Evolutionary conservation across 1,140 invertebrate genomes (phyloP), one percentile per base, ranked within the genome.

Genomic region (Latrodectus geometricus): DNA sequence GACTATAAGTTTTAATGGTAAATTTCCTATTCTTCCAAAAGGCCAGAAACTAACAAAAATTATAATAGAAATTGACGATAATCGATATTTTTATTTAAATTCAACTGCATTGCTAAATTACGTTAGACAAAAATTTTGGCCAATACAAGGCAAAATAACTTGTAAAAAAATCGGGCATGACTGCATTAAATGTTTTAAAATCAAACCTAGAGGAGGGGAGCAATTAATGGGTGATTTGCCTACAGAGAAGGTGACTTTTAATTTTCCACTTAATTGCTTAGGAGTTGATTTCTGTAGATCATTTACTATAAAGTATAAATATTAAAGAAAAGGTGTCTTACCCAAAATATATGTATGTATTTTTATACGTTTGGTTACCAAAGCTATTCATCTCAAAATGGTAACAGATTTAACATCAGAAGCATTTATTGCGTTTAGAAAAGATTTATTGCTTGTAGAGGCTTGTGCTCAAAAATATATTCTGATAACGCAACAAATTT

Each of bases 211-310:
- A 15, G 11, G 9, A 20, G 9, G 21, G 3, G n/a, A 74, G 35
- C 80, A 75, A 65, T 52, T 61, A 68, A 84, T 69, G n/a, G n/a
- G n/a, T n/a, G n/a, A n/a, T n/a, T n/a, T n/a, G n/a, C n/a, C n/a
- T n/a, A n/a, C n/a, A n/a, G n/a, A n/a, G n/a, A n/a, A n/a, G n/a
- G n/a, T n/a, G n/a, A n/a, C n/a, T n/a, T n/a, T n/a, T n/a, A n/a
- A n/a, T n/a, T n/a, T n/a, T n/a, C n/a, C n/a, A n/a, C n/a, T n/a
- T n/a, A n/a, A n/a, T n/a, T n/a, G n/a, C 23, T n/a, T 35, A n/a
- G 68, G 86, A 48, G 61, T 87, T 5, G 80, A 87, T 68, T 87
- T 83, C 54, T 87, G 80, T 21, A 68, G 86, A 9, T 68, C 78
- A 12, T 87, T 85, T 49, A 15, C 54, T 14, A 69, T 84, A 9